A percentile compares a stretch with the other conserved stretches of the same genome.
Conservation (phyloP, 2,113 vertebrate species). For the Podarcis muralis region DNA sequence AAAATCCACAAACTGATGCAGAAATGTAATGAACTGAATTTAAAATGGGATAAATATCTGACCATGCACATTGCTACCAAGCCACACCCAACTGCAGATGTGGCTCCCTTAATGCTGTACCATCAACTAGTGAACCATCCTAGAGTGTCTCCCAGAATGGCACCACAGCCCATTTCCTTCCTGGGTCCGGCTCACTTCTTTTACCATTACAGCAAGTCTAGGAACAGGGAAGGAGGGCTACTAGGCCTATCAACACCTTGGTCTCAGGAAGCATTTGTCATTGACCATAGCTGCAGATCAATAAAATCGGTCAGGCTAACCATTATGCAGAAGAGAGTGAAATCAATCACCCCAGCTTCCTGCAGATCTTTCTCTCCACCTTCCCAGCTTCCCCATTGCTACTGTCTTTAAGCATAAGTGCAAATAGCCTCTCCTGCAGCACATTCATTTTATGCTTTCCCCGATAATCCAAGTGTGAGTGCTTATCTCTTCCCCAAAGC, state of each 20-base stretch:
- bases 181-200: background rate
- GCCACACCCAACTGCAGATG: background rate
- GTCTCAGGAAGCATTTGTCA: slow-evolving; percentile 27
- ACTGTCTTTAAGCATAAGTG: background rate
- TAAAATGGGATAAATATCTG: too few relatives aligned
- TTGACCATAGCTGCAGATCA: slow-evolving; percentile 53
- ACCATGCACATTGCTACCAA: background rate
- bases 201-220: background rate
- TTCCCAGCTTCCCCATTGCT: background rate
- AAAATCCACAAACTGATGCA: too few relatives aligned
- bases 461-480: background rate
- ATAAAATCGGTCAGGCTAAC: slow-evolving; percentile 45
- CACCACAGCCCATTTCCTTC: background rate
- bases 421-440: slow-evolving; percentile 5
- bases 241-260: background rate
- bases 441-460: slow-evolving; percentile 49
- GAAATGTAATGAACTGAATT: too few relatives aligned
- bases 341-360: slow-evolving; percentile 41
- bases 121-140: background rate
- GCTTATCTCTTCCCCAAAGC: slow-evolving; percentile 35
- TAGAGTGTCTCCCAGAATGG: background rate
- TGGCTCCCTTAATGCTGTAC: background rate
- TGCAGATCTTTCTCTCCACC: background rate
- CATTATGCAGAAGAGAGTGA: slow-evolving; percentile 41
- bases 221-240: background rate